Evolutionary conservation across 2,888 invertebrate genomes (phyloP).

Genomic region (Phaedon cochleariae): DNA sequence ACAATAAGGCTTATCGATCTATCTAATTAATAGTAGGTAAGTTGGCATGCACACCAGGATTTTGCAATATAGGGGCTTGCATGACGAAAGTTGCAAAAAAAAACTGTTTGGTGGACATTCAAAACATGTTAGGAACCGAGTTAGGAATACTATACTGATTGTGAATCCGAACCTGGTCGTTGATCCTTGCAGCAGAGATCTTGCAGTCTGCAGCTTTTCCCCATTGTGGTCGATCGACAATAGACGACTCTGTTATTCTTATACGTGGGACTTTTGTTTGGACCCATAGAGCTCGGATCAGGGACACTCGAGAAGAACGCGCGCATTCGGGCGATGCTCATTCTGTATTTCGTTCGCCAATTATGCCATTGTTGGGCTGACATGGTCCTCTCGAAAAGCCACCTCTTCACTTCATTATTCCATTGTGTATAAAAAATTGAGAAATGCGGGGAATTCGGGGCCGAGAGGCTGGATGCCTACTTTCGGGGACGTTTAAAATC

Average conservation of each 20-base stretch:
- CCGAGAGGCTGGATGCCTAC: neutral
- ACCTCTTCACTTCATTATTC: conserved; percentile 42
- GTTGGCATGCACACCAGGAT: too few relatives aligned
- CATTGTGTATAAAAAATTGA: conserved; percentile 41
- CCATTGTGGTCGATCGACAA: conserved; percentile 26
- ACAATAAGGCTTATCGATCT: too few relatives aligned
- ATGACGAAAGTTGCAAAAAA: too few relatives aligned
- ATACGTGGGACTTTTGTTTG: conserved; percentile 27
- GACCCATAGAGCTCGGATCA: conserved; percentile 45
- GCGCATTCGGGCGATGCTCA: conserved; percentile 53
- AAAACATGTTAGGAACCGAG: too few relatives aligned
- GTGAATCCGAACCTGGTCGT: neutral
- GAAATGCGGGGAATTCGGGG: neutral
- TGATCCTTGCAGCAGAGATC: too few relatives aligned
- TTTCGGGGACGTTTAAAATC: neutral
- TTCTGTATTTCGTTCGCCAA: conserved; percentile 52
- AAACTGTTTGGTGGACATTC: too few relatives aligned
- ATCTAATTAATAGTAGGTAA: too few relatives aligned
- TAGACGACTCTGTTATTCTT: conserved; percentile 30
- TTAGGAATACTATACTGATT: too few relatives aligned
- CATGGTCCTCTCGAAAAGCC: conserved; percentile 50
- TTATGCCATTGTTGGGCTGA: conserved; percentile 53
- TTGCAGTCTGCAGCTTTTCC: conserved; percentile 21
- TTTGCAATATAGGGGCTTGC: too few relatives aligned
- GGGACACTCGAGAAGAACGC: conserved; percentile 43